phyloP scores from a whole-genome alignment of 2,797 vertebrate genomes.

The Triplophysa yarkandensis region DNA sequence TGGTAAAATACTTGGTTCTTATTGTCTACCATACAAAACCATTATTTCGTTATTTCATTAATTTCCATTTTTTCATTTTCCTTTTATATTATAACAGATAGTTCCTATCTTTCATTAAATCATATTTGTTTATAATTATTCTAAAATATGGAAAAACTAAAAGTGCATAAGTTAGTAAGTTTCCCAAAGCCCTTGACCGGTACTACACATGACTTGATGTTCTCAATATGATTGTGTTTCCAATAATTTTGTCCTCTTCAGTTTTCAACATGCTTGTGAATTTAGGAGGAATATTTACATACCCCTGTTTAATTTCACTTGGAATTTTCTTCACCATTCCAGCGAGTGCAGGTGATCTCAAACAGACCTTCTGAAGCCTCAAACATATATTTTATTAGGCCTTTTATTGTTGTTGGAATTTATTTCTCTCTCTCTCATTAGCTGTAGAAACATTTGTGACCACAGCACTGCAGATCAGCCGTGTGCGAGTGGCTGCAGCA shows the following conservation, averaged over 20 bases:
- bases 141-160: too few species aligned
- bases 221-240: background rate
- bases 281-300: conserved; percentile 59
- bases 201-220: background rate
- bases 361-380: background rate
- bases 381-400: background rate
- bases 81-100: too few species aligned
- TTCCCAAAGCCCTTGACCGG: too few species aligned
- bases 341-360: conserved; percentile 56
- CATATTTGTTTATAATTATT: too few species aligned
- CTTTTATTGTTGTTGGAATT: background rate
- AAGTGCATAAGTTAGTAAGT: too few species aligned
- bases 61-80: too few species aligned
- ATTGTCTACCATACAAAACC: background rate
- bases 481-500: conserved; percentile 56
- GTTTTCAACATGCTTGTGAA: conserved; percentile 61
- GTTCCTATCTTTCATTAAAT: too few species aligned
- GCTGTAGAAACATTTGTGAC: conserved; percentile 54
- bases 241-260: conserved; percentile 18
- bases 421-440: conserved; percentile 27
- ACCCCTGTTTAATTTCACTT: conserved; percentile 59
- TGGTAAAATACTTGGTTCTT: conserved; percentile 43
- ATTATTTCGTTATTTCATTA: too few species aligned
- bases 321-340: conserved; percentile 63
- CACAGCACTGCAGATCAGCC: conserved; percentile 43